phyloP scores from a whole-genome alignment of 2,888 invertebrate species.

The Phyllotreta cruciferae region DNA sequence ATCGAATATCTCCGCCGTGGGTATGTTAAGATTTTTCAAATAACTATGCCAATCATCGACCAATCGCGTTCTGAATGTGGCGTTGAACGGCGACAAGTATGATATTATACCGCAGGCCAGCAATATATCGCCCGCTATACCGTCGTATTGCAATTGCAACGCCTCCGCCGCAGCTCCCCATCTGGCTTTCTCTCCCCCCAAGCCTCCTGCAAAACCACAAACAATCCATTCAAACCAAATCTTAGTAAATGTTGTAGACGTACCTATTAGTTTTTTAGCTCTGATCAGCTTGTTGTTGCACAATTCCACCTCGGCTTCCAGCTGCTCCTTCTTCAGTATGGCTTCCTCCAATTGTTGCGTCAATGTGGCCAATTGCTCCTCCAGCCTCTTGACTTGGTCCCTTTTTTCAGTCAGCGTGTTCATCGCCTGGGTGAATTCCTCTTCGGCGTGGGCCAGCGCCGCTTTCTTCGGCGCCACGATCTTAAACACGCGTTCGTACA shows the following conservation, averaged over 20 bases:
- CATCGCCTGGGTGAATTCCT: conserved; percentile 83
- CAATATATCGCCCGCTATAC: conserved; percentile 87
- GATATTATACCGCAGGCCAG: conserved; percentile 89
- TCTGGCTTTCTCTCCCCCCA: conserved; percentile 84
- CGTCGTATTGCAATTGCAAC: conserved; percentile 78
- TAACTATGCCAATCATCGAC: conserved; percentile 77
- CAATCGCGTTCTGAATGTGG: conserved; percentile 68
- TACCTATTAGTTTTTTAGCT: conserved; percentile 46
- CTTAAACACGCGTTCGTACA: conserved; percentile 76
- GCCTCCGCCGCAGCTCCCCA: conserved; percentile 82
- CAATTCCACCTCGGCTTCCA: conserved; percentile 76
- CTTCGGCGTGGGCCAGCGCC: conserved; percentile 80
- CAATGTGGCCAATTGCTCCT: conserved; percentile 76
- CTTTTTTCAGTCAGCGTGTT: conserved; percentile 84
- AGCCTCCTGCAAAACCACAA: conserved; percentile 37
- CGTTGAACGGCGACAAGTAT: conserved; percentile 86
- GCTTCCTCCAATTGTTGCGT: conserved; percentile 74
- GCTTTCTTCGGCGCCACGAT: conserved; percentile 86
- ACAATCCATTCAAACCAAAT: too few relatives aligned
- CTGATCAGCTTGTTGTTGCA: conserved; percentile 81
- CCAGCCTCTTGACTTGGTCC: conserved; percentile 76
- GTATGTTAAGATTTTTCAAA: conserved; percentile 70
- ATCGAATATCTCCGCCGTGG: conserved; percentile 76
- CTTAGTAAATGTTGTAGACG: too few relatives aligned
- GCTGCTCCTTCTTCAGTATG: conserved; percentile 69